Base-by-base conservation (phyloP, 2,888 invertebrate species). In the Polylopha cassiicola region DNA sequence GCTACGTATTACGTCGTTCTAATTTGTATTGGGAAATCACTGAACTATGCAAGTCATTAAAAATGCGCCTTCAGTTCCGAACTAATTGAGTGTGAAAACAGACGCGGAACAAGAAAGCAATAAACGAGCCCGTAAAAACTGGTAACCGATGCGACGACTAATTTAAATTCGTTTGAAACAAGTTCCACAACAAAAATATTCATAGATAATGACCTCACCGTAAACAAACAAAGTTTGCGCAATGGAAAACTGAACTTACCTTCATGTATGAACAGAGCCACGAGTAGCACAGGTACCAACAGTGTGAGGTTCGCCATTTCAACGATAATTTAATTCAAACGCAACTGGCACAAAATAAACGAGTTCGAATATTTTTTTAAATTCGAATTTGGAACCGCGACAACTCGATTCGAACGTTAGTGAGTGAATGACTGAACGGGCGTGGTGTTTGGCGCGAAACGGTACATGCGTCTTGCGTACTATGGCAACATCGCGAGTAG, bases 211-310 rank as follows among this genome's bases (percentile, higher is more conserved):
- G 41, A 41, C 41, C 23, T 36, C 41, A 41, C 24, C 16, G 28
- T 29, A 44, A 45, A 45, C 46, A 44, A 45, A 45, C 46, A 26
- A 24, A 22, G 22, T 43, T 47, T 27, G 32, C 16, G 28, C 22
- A 21, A 37, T 24, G 17, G 11, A n/a, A 24, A 34, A 44, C 39
- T 36, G 43, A 37, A 65, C 81, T 71, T 49, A 84, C 84, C 81
- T 50, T 76, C 61, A 58, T 66, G 66, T 11, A 79, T 65, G 48
- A 80, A 77, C 39, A 77, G 49, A 20, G 78, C 80, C 32, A 82
- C 51, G 33, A 84, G 56, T n/a, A 84, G 62, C 38, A 80, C 68
- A 18, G 84, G 73, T 55, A 82, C 77, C 43, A 82, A 51, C 26
- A 80, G 45, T 24, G 69, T 58, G 16, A 82, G 56, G 47, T 71